These are phyloP conservation scores for Pseudolycoriella hygida DNA, from an alignment of 2,888 invertebrate species.

Conservation along the genomic window DNA sequence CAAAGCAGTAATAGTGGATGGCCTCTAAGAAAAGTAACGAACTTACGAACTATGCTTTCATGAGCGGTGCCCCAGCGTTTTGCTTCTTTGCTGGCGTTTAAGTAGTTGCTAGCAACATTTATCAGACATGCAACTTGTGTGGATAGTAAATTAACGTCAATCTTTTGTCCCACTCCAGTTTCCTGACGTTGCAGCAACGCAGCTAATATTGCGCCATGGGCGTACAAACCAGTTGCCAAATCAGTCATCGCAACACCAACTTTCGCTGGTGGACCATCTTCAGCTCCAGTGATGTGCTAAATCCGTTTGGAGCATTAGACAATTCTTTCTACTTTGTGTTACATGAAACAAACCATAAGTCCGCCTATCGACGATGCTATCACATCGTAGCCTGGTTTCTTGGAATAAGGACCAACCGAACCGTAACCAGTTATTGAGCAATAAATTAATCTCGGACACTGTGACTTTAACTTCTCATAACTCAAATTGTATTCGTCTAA, in stretches of 20 bases:
- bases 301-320: no score
- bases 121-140: slow-evolving; percentile 81
- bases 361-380: slow-evolving; percentile 90
- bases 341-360: slow-evolving; percentile 31
- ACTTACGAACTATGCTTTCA: slow-evolving; percentile 62
- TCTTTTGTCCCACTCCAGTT: slow-evolving; percentile 78
- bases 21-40: no score
- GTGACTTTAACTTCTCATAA: slow-evolving; percentile 48
- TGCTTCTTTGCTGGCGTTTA: slow-evolving; percentile 68
- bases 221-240: slow-evolving; percentile 81
- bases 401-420: slow-evolving; percentile 63
- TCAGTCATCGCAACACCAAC: slow-evolving; percentile 88
- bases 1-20: no score
- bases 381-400: slow-evolving; percentile 88
- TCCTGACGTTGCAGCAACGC: slow-evolving; percentile 56
- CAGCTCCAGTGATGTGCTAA: slow-evolving; percentile 67
- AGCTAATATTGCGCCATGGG: slow-evolving; percentile 86
- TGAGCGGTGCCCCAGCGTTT: slow-evolving; percentile 84
- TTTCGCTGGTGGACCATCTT: slow-evolving; percentile 70
- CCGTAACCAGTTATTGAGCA: slow-evolving; percentile 93
- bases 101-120: slow-evolving; percentile 76
- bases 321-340: no score
- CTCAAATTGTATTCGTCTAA: slow-evolving; percentile 57
- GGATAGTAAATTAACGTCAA: slow-evolving; percentile 84
- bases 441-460: slow-evolving; percentile 71